A percentile compares a stretch with the other conserved stretches of the same genome.
Evolutionary conservation across 2,113 vertebrate species (phyloP).

Genomic region (Sisor rabdophorus): DNA sequence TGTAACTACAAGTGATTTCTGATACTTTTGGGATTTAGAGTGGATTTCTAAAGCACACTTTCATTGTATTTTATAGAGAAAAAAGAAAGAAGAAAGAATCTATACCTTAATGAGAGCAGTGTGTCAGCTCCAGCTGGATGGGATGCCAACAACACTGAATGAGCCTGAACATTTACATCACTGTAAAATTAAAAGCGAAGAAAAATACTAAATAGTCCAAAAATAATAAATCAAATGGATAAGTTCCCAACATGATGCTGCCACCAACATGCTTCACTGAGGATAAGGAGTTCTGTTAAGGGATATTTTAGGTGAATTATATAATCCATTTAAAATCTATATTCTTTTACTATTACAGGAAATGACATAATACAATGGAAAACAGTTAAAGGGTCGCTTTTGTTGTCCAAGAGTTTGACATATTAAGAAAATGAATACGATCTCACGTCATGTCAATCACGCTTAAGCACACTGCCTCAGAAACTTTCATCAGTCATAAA

Average conservation of each 20-base stretch:
- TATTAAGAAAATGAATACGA: no score
- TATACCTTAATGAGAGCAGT: background rate
- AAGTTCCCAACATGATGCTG: background rate
- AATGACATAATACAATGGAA: background rate
- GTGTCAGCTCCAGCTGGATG: background rate
- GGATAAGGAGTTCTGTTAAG: background rate
- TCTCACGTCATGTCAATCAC: no score
- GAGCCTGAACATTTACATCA: background rate
- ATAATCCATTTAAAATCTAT: background rate
- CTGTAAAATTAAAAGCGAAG: background rate
- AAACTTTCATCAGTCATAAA: no score
- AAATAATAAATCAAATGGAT: background rate
- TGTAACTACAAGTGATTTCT: conserved; percentile 26
- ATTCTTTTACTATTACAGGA: background rate
- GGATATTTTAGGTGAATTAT: background rate
- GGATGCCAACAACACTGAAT: background rate
- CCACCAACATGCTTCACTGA: conserved; percentile 19
- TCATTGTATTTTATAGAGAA: conserved; percentile 44
- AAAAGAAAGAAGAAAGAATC: conserved; percentile 4
- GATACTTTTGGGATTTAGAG: conserved; percentile 19
- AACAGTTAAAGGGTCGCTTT: background rate
- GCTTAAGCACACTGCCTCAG: no score
- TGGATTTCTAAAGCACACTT: conserved; percentile 41
- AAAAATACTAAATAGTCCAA: background rate
- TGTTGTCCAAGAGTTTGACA: background rate